phyloP scores from a whole-genome alignment of 2,113 vertebrate species.

The Neodon shergylaensis region DNA sequence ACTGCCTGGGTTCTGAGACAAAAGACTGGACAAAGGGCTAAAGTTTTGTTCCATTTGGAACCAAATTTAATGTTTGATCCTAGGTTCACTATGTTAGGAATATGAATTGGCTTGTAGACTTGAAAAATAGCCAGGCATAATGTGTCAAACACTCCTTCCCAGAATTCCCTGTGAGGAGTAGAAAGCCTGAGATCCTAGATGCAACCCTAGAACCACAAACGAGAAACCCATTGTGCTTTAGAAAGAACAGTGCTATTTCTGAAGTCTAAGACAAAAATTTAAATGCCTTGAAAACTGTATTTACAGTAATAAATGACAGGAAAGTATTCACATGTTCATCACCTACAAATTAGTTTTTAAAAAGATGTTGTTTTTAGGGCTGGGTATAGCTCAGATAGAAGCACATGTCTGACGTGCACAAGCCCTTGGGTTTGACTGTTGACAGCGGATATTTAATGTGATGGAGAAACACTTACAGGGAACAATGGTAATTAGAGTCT shows the following conservation, averaged over 20 bases:
- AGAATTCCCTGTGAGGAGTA: background rate
- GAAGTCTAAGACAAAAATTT: background rate
- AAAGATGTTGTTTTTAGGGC: background rate
- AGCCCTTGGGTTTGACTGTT: background rate
- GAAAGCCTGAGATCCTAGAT: background rate
- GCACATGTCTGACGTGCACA: background rate
- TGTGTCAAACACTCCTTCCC: background rate
- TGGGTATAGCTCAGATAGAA: background rate
- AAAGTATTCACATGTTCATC: background rate
- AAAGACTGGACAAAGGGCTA: background rate
- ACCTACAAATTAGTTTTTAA: background rate
- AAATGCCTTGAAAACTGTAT: background rate
- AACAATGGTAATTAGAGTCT: background rate
- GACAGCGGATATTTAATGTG: background rate
- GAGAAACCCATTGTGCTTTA: background rate
- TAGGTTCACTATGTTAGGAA: background rate
- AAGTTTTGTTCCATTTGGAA: background rate
- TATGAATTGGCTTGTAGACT: background rate
- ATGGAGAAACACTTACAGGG: background rate
- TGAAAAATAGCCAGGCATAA: background rate
- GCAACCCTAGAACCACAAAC: background rate
- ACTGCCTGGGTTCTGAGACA: background rate
- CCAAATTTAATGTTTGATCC: constrained; percentile 25
- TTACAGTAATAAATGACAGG: background rate
- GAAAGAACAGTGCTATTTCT: background rate